Conservation (phyloP, 1,140 invertebrate species). For the Octopus bimaculoides region DNA sequence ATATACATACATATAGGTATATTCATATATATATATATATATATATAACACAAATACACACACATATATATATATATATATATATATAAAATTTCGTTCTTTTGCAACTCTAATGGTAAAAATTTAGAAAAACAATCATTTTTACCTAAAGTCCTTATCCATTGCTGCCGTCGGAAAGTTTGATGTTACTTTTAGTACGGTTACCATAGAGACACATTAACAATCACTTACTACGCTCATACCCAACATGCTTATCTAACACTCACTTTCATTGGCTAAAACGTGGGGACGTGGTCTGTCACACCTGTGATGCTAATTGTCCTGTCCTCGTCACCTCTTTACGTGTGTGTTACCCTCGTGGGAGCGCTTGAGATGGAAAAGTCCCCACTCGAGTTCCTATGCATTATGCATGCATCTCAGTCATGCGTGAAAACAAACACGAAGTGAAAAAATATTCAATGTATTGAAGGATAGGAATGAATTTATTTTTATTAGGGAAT, state of each 20-base stretch:
- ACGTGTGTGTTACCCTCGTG: no score
- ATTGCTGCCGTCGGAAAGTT: not conserved
- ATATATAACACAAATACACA: not conserved
- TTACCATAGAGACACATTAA: not conserved
- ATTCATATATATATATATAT: not conserved
- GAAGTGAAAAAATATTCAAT: no score
- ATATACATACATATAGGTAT: not conserved
- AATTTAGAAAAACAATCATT: not conserved
- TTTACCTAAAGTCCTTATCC: not conserved
- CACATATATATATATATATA: not conserved
- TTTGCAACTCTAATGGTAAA: not conserved
- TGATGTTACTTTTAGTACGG: not conserved
- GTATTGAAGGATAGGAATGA: no score
- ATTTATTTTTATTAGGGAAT: no score
- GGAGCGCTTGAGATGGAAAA: no score
- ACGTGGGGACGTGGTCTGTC: not conserved
- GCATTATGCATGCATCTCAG: no score
- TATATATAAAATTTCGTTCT: not conserved
- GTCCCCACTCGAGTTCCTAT: no score
- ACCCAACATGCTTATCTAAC: not conserved
- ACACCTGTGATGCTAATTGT: not conserved
- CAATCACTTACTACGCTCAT: not conserved
- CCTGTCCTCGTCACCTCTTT: no score
- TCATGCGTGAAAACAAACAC: no score
- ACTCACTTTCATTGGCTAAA: not conserved